Evolutionary conservation across 2,797 vertebrate genomes (phyloP).

Genomic region (Sebastiscus tertius): DNA sequence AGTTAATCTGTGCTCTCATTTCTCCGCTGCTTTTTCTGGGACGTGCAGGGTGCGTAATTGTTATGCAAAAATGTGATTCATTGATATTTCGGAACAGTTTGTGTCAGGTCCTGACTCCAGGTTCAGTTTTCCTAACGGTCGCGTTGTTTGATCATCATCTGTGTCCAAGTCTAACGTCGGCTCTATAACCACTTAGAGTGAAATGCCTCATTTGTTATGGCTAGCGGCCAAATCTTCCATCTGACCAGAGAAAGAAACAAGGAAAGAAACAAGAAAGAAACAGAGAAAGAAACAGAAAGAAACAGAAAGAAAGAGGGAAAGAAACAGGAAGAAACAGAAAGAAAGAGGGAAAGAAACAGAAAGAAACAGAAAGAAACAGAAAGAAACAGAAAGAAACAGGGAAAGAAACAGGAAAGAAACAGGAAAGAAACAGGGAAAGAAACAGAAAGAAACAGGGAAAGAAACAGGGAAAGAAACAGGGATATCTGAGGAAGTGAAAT

Average conservation of each 20-base stretch:
- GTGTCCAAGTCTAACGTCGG: background rate
- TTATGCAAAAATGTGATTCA: slow-evolving; percentile 38
- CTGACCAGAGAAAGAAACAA: background rate
- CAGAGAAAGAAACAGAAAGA: background rate
- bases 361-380: too few species aligned
- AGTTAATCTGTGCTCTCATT: slow-evolving; percentile 59
- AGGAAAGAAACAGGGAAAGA: too few species aligned
- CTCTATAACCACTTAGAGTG: background rate
- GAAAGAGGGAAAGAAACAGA: too few species aligned
- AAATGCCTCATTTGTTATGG: background rate
- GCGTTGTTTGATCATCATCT: slow-evolving; percentile 1
- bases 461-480: background rate
- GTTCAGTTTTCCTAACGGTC: background rate
- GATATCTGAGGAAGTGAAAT: slow-evolving; percentile 9
- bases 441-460: background rate
- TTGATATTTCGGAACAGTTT: slow-evolving; percentile 11
- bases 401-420: too few species aligned
- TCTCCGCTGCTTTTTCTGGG: slow-evolving; percentile 51
- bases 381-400: too few species aligned
- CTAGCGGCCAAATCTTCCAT: background rate
- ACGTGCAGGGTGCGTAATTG: slow-evolving; percentile 27
- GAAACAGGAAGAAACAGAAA: too few species aligned
- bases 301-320: background rate
- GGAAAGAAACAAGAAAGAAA: background rate
- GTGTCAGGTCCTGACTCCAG: slow-evolving; percentile 11